Evolutionary conservation across 2,888 invertebrate genomes (phyloP), one percentile per base, ranked within the genome.

Genomic region (Furcula furcula): DNA sequence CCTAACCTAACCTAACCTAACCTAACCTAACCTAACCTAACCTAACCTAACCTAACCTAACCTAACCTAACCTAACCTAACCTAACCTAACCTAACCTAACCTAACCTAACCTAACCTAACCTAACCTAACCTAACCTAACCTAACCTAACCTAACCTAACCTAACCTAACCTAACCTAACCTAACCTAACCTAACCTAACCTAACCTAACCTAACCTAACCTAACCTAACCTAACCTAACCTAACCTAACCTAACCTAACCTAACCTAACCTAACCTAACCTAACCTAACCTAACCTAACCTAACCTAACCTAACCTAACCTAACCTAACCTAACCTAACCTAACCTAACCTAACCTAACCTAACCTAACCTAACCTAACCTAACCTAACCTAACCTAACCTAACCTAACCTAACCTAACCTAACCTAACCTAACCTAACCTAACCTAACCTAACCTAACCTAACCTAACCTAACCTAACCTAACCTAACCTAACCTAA

Each of bases 121-220:
- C n/a, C n/a, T n/a, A n/a, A n/a, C n/a, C n/a, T n/a, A n/a, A n/a
- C 21, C n/a, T 21, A 21, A 21, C 21, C 34, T 34, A 39, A 34
- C 34, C 34, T n/a, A n/a, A 36, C 36, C 40, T 31, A 40, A 31
- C 14, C 23, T 12, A 13, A 11, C 9, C 7, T 21, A 9, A 7
- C 6, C 15, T 30, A 16, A 20, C 36, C 37, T 38, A 40, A 31
- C 39, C 39, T 34, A 41, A 41, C 41, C 43, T 43, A 43, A 43
- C 43, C 43, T 43, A 43, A 43, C 43, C 43, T 43, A 43, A 43
- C 43, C 43, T 42, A 42, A 42, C 38, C 38, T 42, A 42, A 42
- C 38, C 42, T 38, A 42, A 43, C 38, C 38, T 43, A 39, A 43
- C 35, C 38, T 39, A 43, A 43, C 39, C 43, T 36, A 39, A 31